Conservation (phyloP, 2,888 invertebrate species). For the Drosophila leonis region DNA sequence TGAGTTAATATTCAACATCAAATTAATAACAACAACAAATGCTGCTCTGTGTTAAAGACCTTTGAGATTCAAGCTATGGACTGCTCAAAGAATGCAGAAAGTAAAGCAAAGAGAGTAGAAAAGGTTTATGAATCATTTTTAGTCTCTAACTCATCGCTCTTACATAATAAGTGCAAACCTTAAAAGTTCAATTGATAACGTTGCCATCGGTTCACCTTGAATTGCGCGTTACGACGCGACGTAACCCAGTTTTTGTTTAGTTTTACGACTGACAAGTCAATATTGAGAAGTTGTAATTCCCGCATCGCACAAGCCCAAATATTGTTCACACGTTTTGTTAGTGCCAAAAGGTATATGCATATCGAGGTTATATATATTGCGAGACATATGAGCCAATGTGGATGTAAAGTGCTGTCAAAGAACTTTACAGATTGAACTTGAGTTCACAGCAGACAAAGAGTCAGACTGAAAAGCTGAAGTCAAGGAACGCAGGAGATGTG, state of each 20-base stretch:
- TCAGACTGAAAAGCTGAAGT: not conserved
- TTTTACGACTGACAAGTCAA: constrained; percentile 70
- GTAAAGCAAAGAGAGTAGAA: not conserved
- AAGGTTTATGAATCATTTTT: not conserved
- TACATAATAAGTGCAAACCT: constrained; percentile 18
- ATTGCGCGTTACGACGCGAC: constrained; percentile 5
- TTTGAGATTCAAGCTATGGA: not conserved
- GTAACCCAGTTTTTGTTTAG: constrained; percentile 55
- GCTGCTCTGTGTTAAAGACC: not conserved
- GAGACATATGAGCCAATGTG: constrained; percentile 8
- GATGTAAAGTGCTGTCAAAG: not conserved
- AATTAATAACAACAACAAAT: not conserved
- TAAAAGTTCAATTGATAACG: constrained; percentile 4
- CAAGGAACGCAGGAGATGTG: not conserved
- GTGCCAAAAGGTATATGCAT: constrained; percentile 33
- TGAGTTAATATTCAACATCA: not conserved
- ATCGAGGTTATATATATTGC: constrained; percentile 1
- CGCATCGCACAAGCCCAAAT: constrained; percentile 57
- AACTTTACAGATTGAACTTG: not conserved
- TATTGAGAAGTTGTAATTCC: constrained; percentile 61
- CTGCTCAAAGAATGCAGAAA: too few relatives aligned
- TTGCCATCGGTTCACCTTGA: constrained; percentile 45
- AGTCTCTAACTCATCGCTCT: constrained; percentile 3
- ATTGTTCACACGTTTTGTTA: constrained; percentile 62
- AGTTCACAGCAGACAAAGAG: not conserved